These are phyloP conservation scores for Leptinotarsa haldemani DNA, from an alignment of 2,888 invertebrate species.

Conservation along the genomic window DNA sequence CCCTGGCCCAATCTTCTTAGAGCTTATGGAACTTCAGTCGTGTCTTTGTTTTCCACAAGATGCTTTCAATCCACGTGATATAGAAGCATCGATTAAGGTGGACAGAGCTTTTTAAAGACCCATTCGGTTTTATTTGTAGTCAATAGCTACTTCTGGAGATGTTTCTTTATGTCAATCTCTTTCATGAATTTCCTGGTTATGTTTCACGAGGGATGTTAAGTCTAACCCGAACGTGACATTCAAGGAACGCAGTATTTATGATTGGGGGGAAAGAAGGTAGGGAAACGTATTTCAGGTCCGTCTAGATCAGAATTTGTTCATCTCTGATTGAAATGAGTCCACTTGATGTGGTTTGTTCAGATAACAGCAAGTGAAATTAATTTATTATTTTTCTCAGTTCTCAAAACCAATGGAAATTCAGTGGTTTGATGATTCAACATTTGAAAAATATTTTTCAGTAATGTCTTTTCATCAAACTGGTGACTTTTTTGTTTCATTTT, in stretches of 20 bases:
- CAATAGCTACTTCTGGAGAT: neutral
- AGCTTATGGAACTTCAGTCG: constrained; percentile 3
- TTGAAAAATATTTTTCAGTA: no score
- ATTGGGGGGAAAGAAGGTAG: neutral
- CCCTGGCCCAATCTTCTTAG: neutral
- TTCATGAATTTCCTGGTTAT: neutral
- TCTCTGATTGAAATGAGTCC: neutral
- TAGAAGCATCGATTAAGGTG: neutral
- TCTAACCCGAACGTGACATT: neutral
- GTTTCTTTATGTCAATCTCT: neutral
- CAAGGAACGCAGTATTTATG: neutral
- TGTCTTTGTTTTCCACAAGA: constrained; percentile 9
- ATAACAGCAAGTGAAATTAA: neutral
- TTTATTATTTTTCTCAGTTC: no score
- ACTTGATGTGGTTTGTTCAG: no score
- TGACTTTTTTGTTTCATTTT: no score
- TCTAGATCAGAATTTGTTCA: neutral
- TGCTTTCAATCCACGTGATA: constrained; percentile 1
- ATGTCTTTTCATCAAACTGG: no score
- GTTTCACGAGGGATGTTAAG: neutral
- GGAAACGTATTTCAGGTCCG: neutral
- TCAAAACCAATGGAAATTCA: no score
- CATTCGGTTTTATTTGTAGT: constrained; percentile 3
- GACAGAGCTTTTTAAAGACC: neutral
- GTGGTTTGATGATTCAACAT: no score